Conservation (phyloP, 2,888 invertebrate species). For the Atethmia centrago region DNA sequence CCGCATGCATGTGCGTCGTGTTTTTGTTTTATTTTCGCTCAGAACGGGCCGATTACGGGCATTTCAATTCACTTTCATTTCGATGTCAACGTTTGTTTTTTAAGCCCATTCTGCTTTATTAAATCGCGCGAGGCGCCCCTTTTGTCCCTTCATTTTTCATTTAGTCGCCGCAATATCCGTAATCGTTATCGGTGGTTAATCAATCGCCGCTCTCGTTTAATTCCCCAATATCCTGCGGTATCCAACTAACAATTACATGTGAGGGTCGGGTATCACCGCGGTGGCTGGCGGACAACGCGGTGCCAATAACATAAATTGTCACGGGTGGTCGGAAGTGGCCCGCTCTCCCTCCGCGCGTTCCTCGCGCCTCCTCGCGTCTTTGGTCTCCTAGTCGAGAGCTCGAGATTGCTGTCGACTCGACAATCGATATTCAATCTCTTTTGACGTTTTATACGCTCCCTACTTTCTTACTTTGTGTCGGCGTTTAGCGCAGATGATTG, state of each 20-base stretch:
- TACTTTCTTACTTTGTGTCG: constrained; percentile 87
- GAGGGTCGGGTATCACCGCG: constrained; percentile 85
- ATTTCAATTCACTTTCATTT: constrained; percentile 78
- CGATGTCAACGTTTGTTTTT: constrained; percentile 74
- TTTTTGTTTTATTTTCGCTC: constrained; percentile 76
- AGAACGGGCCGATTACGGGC: constrained; percentile 69
- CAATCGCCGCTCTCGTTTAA: constrained; percentile 88
- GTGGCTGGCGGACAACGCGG: constrained; percentile 81
- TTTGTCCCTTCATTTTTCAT: constrained; percentile 79
- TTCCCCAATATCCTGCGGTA: constrained; percentile 89
- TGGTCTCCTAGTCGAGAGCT: constrained; percentile 66
- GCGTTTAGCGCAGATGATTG: constrained; percentile 85
- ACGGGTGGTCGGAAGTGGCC: constrained; percentile 84
- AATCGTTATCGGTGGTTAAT: constrained; percentile 87
- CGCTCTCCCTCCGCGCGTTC: constrained; percentile 66
- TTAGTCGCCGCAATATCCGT: constrained; percentile 79
- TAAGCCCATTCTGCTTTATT: constrained; percentile 73
- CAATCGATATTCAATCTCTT: constrained; percentile 91
- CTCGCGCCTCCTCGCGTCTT: constrained; percentile 65
- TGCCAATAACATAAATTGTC: constrained; percentile 90
- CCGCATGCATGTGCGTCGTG: constrained; percentile 71
- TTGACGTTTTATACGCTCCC: constrained; percentile 88
- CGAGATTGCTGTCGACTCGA: constrained; percentile 87
- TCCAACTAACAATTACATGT: constrained; percentile 89
- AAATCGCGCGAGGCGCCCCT: constrained; percentile 53